A percentile compares a stretch with the other conserved stretches of the same genome.
Conservation (phyloP, 1,140 invertebrate genomes). For the Ridgeia piscesae region DNA sequence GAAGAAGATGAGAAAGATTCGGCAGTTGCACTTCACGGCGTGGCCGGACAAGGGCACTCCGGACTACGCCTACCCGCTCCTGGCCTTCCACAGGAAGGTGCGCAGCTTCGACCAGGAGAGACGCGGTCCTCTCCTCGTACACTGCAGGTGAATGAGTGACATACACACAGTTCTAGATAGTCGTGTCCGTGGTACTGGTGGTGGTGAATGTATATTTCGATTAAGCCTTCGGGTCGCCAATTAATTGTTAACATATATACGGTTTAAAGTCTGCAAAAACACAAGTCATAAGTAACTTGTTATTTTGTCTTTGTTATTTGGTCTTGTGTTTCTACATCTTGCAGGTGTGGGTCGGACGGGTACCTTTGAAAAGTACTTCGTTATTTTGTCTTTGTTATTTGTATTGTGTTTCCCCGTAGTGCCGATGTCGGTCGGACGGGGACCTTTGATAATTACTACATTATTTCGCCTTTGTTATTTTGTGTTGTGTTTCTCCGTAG, state of each 20-base stretch:
- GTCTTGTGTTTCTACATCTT: too few species aligned
- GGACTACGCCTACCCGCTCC: conserved; percentile 11
- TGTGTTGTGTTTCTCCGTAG: too few species aligned
- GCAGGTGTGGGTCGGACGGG: too few species aligned
- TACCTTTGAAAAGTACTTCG: too few species aligned
- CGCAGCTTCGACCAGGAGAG: neutral
- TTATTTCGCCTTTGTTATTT: too few species aligned
- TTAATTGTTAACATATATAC: neutral
- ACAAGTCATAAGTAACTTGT: too few species aligned
- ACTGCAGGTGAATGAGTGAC: conserved; percentile 75
- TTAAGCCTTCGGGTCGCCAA: neutral
- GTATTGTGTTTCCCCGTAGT: too few species aligned
- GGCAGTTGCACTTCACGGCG: conserved; percentile 25
- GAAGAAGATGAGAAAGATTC: neutral
- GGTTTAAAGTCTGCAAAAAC: too few species aligned
- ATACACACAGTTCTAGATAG: neutral
- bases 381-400: too few species aligned
- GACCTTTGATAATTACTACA: too few species aligned
- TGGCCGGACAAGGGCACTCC: conserved; percentile 27
- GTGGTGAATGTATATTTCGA: neutral
- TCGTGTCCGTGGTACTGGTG: neutral
- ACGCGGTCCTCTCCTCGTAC: conserved; percentile 80
- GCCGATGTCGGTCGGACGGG: too few species aligned
- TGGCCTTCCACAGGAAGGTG: conserved; percentile 17
- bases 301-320: too few species aligned